Evolutionary conservation across 2,797 vertebrate species (phyloP), one percentile per base, ranked within the genome.

Genomic region (Phrynocephalus vlangalii): DNA sequence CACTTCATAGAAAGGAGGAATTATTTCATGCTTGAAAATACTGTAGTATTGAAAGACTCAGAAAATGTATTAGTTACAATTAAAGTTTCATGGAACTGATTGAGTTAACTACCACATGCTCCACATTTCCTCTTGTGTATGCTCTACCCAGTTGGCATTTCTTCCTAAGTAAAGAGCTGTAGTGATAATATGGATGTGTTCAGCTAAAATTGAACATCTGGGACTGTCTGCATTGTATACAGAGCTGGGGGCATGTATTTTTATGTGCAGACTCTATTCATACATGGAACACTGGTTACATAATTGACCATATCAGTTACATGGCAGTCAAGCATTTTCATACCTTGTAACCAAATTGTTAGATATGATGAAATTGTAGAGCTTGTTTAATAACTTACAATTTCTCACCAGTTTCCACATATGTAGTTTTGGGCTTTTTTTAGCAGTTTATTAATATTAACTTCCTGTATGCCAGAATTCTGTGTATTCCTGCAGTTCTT

Each of bases 391-490:
- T n/a, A 26, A 8, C n/a, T 38, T 38, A 9, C 44, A 44, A 73
- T 72, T 88, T 67, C 67, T 83, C 33, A 88, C 18, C 78, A 85
- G 6, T 66, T 85, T 85, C 26, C 20, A 83, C 70, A 75, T 76
- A n/a, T 77, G 71, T 81, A 26, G 26, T 38, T 67, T n/a, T 24
- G 81, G 73, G 38, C 6, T 76, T 24, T 3, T 75, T 77, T 26
- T 71, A 13, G 13, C n/a, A 48, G 13, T 77, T 16, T 77, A 73
- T 30, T 77, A n/a, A 26, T 88, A 67, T 87, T 84, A 72, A 78
- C 30, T 73, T 50, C n/a, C 70, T 81, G 48, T 71, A 28, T 79
- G 28, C 13, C 82, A 63, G 52, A 88, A 81, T 81, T 11, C 75
- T 3, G 28, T 73, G 30, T n/a, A 38, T 24, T 28, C 60, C n/a